These are phyloP conservation scores for Trissonchulus sp. DNA, from an alignment of 2,888 invertebrate species.

Conservation along the genomic window DNA sequence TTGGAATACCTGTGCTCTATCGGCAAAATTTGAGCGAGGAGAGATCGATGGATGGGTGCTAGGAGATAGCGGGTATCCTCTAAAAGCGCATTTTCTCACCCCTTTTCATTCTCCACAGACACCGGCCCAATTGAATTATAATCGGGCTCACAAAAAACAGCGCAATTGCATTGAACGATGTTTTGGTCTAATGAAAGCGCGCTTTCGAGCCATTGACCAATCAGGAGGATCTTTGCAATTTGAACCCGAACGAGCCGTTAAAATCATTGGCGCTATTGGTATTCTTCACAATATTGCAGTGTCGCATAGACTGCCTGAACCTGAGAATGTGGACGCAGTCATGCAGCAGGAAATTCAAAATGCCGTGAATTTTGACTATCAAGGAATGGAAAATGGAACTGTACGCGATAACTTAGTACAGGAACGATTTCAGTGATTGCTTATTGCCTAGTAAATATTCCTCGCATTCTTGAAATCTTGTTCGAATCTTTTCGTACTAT, in stretches of 20 bases:
- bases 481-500: too few relatives aligned
- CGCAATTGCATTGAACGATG: slow-evolving; percentile 47
- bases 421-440: too few relatives aligned
- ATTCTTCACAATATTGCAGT: slow-evolving; percentile 20
- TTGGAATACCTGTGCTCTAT: slow-evolving; percentile 31
- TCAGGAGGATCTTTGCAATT: neutral
- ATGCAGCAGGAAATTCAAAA: neutral
- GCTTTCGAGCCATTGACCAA: slow-evolving; percentile 34
- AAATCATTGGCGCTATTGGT: neutral
- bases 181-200: slow-evolving; percentile 45
- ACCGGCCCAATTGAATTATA: slow-evolving; percentile 43
- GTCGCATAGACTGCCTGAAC: neutral
- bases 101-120: slow-evolving; percentile 41
- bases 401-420: neutral
- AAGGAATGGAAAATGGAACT: neutral
- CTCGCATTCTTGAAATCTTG: too few relatives aligned
- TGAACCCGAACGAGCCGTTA: neutral
- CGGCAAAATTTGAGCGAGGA: slow-evolving; percentile 29
- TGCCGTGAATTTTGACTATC: too few relatives aligned
- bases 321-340: neutral
- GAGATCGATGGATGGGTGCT: slow-evolving; percentile 43
- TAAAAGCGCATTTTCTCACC: slow-evolving; percentile 43
- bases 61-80: slow-evolving; percentile 48
- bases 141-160: slow-evolving; percentile 47
- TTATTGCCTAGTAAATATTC: too few relatives aligned